Base-by-base conservation (phyloP, 2,888 invertebrate species). In the Ptilodon capucinus region DNA sequence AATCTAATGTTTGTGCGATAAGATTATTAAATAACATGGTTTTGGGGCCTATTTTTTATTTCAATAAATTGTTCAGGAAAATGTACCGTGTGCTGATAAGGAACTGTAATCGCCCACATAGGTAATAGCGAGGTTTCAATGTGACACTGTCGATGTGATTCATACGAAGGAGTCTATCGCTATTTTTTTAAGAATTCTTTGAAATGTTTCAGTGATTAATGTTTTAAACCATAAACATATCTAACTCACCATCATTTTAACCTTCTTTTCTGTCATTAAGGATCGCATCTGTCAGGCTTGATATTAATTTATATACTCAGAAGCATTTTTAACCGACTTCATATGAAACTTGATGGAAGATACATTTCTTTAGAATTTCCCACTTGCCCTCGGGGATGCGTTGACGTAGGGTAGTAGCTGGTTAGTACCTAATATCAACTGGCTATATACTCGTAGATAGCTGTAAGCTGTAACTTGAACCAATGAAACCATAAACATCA, bases 1-100 rank as follows among this genome's bases (percentile, higher is more conserved):
- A 72, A 68, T 58, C 69, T 73, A 74, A 76, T 80, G 74, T 76
- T 78, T 73, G 57, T 32, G 51, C 61, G 69, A 68, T 69, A 68
- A 68, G 69, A 68, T 68, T 51, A 57, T 59, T 51, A 56, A 61
- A 39, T 52, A 60, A 49, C 52, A 51, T 40, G 41, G 56, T 51
- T 59, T 53, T 54, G 68, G 44, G 68, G 64, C 65, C 64, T 59
- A 60, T 58, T 49, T 67, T 62, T 51, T 41, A 46, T 42, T 62
- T 56, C 41, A 46, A 42, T 54, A 48, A 52, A 60, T 46, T n/a
- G 48, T 49, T 40, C 58, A 51, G 54, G 51, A 58, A 68, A 60
- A 58, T 56, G 41, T 44, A 36, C 9, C 23, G 43, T 46, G 17
- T n/a, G 9, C 21, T 48, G 54, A 51, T 54, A 51, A 54, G 49